Evolutionary conservation across 2,888 invertebrate genomes (phyloP).

Genomic region (Diploptera punctata): DNA sequence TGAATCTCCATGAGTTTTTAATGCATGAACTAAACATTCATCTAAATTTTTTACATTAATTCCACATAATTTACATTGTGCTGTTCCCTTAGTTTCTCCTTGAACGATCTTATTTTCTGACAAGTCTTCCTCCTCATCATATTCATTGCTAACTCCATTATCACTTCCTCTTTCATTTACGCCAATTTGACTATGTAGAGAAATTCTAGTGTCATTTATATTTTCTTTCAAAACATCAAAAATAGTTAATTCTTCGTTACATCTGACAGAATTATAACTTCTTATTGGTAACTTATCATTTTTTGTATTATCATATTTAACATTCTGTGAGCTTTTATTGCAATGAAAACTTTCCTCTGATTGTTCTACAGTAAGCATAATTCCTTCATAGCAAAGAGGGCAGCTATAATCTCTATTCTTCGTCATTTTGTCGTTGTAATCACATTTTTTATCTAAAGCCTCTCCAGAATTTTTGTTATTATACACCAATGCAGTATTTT

Average conservation of each 20-base stretch:
- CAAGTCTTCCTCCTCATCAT: too few relatives aligned
- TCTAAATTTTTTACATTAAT: background rate
- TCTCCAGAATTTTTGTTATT: too few relatives aligned
- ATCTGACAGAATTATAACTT: too few relatives aligned
- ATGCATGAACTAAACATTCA: constrained; percentile 7
- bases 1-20: background rate
- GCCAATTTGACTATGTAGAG: too few relatives aligned
- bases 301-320: background rate
- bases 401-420: background rate
- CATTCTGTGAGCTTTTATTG: too few relatives aligned
- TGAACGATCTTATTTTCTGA: too few relatives aligned
- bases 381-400: constrained; percentile 26
- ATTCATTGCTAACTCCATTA: background rate
- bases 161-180: background rate
- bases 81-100: too few relatives aligned
- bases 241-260: too few relatives aligned
- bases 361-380: constrained; percentile 2
- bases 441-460: background rate
- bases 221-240: too few relatives aligned
- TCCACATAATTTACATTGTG: constrained; percentile 9
- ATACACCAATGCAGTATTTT: too few relatives aligned
- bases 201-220: too few relatives aligned
- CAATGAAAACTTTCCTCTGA: too few relatives aligned
- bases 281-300: background rate
- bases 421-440: background rate